Evolutionary conservation across 2,113 vertebrate species (phyloP), one percentile per base, ranked within the genome.

Genomic region (Dunckerocampus dactyliophorus): DNA sequence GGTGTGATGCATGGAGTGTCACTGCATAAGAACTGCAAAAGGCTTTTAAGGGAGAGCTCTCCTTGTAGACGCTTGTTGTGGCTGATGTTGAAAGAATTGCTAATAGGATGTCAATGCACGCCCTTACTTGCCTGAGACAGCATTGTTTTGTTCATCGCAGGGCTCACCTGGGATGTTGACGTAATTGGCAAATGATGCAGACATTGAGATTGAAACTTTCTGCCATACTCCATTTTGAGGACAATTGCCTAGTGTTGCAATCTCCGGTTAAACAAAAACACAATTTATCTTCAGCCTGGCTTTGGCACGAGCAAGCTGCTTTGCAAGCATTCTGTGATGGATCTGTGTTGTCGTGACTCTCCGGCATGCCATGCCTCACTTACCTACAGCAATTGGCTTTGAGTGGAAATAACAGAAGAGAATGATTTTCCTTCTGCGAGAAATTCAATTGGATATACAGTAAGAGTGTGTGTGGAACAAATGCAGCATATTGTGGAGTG

Each of bases 1-100:
- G 61, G 46, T 76, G 71, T 85, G 78, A 73, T 83, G 87, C 87
- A 87, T 89, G 87, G 69, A 42, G 60, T 83, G 73, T 77, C 61
- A 64, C 71, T 74, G 67, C 57, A 69, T 24, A 62, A 68, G 61
- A 68, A 62, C 76, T 75, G 34, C 59, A 66, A 67, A 73, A 79
- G 68, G 56, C 60, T 65, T 74, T 60, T n/a, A 34, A 72, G 77
- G 78, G 59, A 76, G 57, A 76, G 49, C 63, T 71, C 22, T 75
- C 47, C 43, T 49, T 28, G 48, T 49, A 37, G 67, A 74, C 47
- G 71, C 22, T 60, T 20, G 74, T 72, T 77, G 60, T 76, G 65
- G 72, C 63, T 69, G 73, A 75, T 72, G 77, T 80, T 47, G 77
- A 77, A 77, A 79, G 76, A 73, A 79, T 82, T 80, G 67, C 66